Base-by-base conservation (phyloP, 2,113 vertebrate genomes). In the Actinemys pallida region DNA sequence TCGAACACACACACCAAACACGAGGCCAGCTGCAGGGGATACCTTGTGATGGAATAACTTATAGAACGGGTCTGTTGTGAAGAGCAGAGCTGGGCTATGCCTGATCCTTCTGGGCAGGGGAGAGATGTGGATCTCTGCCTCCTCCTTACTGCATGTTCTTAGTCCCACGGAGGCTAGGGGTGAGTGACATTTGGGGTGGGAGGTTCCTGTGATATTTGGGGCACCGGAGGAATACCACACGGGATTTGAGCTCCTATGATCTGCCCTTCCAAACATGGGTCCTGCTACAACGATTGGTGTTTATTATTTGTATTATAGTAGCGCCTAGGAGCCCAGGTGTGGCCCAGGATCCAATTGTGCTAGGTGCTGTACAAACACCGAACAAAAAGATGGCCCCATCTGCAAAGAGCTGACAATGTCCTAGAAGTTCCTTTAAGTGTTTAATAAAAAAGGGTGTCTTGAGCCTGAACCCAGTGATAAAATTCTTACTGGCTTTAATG, bases 21-120 rank as follows among this genome's bases (percentile, higher is more conserved):
- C n/a, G 13, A 88, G 94, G 90, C 91, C 2, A 24, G 93, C 20
- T 47, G 91, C 93, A 95, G 95, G 94, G 93, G 95, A 97, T 95
- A 78, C 84, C 0, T 1, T 35, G 0, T 29, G 45, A 1, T 35
- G 65, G 82, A 6, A 75, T 3, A 42, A 29, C 42, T 25, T 0
- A 5, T 56, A 65, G 75, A 57, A 53, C 0, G 0, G 31, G n/a
- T 84, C 1, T 82, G 85, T 10, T 75, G 81, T 81, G 35, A 76
- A 53, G 5, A 35, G n/a, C n/a, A n/a, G 10, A 88, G 90, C 50
- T 13, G 10, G 24, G 49, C 10, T 19, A 50, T 25, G 89, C 65
- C 6, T 25, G 86, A 88, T 42, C 81, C 39, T 42, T 27, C 16
- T 35, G 86, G 1, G 24, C 2, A 4, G 39, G 50, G 49, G 1